These are phyloP conservation scores for Poeciliopsis gracilis DNA, from an alignment of 2,797 vertebrate species.

Conservation along the genomic window DNA sequence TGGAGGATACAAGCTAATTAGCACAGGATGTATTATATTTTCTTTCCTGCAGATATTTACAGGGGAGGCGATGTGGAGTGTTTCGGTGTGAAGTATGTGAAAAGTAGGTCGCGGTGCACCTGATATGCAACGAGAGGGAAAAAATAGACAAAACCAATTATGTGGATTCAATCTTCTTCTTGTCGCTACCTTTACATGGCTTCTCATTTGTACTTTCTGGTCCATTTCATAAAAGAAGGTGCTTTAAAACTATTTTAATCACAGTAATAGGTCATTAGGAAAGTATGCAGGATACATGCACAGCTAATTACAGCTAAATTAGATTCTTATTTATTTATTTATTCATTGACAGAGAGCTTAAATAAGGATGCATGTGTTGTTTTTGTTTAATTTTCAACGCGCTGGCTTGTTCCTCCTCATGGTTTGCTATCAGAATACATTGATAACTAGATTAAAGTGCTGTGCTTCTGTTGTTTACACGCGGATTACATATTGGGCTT, in stretches of 20 bases:
- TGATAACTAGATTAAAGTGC: constrained; percentile 1
- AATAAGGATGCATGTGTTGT: background rate
- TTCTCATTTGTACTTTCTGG: constrained; percentile 17
- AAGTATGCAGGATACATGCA: background rate
- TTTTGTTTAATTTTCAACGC: background rate
- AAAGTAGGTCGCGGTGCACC: constrained; percentile 48
- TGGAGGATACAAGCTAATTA: constrained; percentile 55
- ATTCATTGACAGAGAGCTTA: background rate
- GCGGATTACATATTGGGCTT: constrained; percentile 13
- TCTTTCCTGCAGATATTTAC: constrained; percentile 40
- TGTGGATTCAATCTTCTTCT: constrained; percentile 17
- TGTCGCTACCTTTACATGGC: constrained; percentile 3
- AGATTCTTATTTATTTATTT: background rate
- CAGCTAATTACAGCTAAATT: background rate
- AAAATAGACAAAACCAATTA: constrained; percentile 55
- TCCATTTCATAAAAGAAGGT: background rate
- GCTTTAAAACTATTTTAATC: background rate
- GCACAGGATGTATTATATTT: constrained; percentile 33
- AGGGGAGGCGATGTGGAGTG: constrained; percentile 34
- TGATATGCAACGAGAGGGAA: constrained; percentile 24
- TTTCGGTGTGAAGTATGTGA: constrained; percentile 26
- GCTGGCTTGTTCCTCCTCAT: background rate
- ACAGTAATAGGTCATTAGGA: background rate
- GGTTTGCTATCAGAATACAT: too few relatives aligned
- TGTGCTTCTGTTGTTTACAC: constrained; percentile 4